These are phyloP conservation scores for Xanthorhoe spadicearia DNA, from an alignment of 2,888 invertebrate genomes.

Conservation along the genomic window DNA sequence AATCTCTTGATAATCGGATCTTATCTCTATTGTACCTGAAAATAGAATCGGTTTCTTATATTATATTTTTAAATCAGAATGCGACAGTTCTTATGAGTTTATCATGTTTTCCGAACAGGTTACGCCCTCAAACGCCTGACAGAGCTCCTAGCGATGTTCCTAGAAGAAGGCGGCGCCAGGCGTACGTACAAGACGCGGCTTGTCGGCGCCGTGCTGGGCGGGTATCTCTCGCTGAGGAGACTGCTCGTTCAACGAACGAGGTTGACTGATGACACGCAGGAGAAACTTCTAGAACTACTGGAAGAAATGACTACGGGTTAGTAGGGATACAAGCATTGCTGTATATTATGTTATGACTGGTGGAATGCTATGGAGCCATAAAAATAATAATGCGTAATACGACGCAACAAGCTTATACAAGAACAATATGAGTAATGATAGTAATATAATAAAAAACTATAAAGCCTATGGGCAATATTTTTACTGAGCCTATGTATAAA, in stretches of 20 bases:
- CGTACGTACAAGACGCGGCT: constrained; percentile 95
- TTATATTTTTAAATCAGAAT: not conserved
- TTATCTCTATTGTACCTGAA: not conserved
- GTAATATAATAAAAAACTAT: no score
- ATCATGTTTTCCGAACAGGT: constrained; percentile 71
- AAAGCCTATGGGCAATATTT: no score
- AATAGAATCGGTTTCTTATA: not conserved
- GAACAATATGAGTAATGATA: no score
- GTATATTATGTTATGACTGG: no score
- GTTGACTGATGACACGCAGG: constrained; percentile 98
- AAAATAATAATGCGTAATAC: no score
- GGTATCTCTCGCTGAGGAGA: constrained; percentile 95
- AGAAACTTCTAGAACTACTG: constrained; percentile 94
- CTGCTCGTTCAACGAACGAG: constrained; percentile 97
- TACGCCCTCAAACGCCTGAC: constrained; percentile 96
- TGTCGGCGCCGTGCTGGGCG: constrained; percentile 95
- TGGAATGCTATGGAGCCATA: no score
- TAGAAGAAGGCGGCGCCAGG: constrained; percentile 94
- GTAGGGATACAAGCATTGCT: not conserved
- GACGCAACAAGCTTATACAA: no score
- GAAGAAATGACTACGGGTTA: constrained; percentile 98
- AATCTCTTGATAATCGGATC: not conserved
- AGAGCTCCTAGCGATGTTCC: constrained; percentile 93
- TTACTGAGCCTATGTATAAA: no score
- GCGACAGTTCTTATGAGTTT: not conserved